Conservation (phyloP, 2,113 vertebrate genomes). For the Carassius carassius region DNA sequence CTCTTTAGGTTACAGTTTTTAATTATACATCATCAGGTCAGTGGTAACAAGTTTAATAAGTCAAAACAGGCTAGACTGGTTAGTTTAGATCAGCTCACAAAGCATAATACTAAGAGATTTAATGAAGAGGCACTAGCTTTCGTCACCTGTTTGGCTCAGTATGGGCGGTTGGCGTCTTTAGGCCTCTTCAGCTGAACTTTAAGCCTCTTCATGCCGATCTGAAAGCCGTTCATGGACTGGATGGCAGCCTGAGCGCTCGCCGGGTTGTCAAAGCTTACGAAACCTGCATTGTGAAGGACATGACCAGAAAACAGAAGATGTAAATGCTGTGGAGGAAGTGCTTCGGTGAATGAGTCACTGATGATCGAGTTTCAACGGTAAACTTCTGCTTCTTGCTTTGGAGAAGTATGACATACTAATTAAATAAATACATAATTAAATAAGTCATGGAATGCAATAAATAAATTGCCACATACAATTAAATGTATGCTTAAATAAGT, state of each 20-base stretch:
- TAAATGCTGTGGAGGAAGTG: neutral
- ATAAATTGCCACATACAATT: neutral
- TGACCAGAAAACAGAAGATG: neutral
- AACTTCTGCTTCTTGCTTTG: neutral
- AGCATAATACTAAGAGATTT: neutral
- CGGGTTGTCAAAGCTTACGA: constrained; percentile 95
- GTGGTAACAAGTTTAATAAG: neutral
- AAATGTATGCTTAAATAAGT: neutral
- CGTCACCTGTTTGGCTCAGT: constrained; percentile 69
- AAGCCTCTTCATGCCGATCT: constrained; percentile 96
- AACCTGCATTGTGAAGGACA: constrained; percentile 71
- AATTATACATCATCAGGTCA: neutral
- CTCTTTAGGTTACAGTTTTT: neutral
- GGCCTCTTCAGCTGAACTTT: constrained; percentile 96
- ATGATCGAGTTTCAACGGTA: neutral
- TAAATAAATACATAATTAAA: neutral
- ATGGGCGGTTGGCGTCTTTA: constrained; percentile 92
- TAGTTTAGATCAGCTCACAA: constrained; percentile 9
- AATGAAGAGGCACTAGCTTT: neutral
- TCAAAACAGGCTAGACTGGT: constrained; percentile 10
- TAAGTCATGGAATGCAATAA: neutral
- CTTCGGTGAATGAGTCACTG: neutral
- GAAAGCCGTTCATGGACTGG: constrained; percentile 96
- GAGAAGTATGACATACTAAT: neutral
- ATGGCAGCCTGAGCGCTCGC: constrained; percentile 93